A percentile compares a stretch with the other conserved stretches of the same genome.
Conservation (phyloP, 2,797 vertebrate species). For the Tenualosa thibaudeaui region DNA sequence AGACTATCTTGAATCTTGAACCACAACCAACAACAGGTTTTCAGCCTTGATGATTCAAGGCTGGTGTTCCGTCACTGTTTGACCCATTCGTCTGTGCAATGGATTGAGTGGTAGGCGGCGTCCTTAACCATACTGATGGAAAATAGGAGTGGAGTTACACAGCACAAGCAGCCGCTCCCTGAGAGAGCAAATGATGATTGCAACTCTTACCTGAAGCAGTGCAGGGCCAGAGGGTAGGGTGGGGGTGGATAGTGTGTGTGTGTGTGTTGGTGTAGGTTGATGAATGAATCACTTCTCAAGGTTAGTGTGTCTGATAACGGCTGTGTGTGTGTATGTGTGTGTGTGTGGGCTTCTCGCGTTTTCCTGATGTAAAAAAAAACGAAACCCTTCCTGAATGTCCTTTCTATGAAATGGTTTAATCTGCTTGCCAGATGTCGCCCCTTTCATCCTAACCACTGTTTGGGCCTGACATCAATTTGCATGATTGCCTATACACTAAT, state of each 20-base stretch:
- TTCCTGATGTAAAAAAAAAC: background rate
- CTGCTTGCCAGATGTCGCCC: conserved; percentile 63
- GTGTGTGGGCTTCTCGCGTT: background rate
- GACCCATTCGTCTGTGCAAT: background rate
- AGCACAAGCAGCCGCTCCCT: background rate
- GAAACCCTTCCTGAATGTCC: background rate
- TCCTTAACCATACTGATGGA: background rate
- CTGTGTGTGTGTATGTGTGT: background rate
- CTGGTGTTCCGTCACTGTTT: background rate
- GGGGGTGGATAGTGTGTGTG: background rate
- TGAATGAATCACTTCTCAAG: conserved; percentile 26
- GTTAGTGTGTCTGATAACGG: conserved; percentile 19
- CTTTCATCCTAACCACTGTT: conserved; percentile 51
- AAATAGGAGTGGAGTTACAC: background rate
- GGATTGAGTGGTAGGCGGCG: background rate
- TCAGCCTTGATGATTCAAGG: background rate
- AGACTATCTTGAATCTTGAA: no score
- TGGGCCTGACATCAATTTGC: conserved; percentile 61
- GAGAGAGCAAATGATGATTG: background rate
- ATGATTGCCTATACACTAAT: conserved; percentile 62
- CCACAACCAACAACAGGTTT: background rate
- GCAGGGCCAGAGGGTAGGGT: background rate
- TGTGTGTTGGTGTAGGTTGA: background rate
- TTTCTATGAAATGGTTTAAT: conserved; percentile 53
- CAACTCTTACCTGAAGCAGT: background rate